These are phyloP conservation scores for Ascaphus truei DNA, from an alignment of 2,113 vertebrate species.

Conservation along the genomic window DNA sequence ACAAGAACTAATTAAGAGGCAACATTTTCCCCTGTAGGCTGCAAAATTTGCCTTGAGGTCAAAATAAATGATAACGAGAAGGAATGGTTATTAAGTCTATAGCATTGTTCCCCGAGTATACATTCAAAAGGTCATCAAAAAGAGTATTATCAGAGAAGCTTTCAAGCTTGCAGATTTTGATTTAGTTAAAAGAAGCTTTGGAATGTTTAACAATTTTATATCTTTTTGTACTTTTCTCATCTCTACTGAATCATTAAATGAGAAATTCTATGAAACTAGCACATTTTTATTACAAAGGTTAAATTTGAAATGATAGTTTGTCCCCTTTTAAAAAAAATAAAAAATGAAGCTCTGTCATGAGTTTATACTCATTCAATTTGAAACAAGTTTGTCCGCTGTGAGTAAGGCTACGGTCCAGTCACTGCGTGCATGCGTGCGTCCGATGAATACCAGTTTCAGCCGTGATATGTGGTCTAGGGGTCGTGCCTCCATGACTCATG, in stretches of 20 bases:
- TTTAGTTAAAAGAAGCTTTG: conserved; percentile 53
- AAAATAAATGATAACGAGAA: conserved; percentile 61
- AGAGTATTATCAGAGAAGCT: conserved; percentile 49
- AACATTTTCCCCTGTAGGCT: conserved; percentile 50
- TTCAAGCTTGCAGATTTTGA: conserved; percentile 49
- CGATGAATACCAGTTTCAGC: too few relatives aligned
- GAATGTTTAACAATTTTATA: conserved; percentile 53
- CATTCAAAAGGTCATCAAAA: conserved; percentile 55
- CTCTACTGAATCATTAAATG: conserved; percentile 48
- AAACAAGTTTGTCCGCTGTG: background rate
- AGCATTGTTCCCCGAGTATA: conserved; percentile 51
- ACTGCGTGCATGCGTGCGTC: too few relatives aligned
- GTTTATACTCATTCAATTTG: background rate
- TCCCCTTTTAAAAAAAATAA: conserved; percentile 42
- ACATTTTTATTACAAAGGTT: conserved; percentile 23
- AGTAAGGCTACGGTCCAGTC: too few relatives aligned
- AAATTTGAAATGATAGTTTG: conserved; percentile 38
- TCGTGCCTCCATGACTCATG: too few relatives aligned
- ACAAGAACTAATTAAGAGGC: conserved; percentile 61
- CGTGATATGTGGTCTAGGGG: too few relatives aligned
- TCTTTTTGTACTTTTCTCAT: conserved; percentile 37
- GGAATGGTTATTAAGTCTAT: conserved; percentile 53
- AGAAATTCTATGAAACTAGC: conserved; percentile 43
- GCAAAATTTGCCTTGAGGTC: conserved; percentile 59
- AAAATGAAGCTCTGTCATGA: background rate